These are phyloP conservation scores for Drosophila anomelani DNA, from an alignment of 2,888 invertebrate genomes.

Conservation along the genomic window DNA sequence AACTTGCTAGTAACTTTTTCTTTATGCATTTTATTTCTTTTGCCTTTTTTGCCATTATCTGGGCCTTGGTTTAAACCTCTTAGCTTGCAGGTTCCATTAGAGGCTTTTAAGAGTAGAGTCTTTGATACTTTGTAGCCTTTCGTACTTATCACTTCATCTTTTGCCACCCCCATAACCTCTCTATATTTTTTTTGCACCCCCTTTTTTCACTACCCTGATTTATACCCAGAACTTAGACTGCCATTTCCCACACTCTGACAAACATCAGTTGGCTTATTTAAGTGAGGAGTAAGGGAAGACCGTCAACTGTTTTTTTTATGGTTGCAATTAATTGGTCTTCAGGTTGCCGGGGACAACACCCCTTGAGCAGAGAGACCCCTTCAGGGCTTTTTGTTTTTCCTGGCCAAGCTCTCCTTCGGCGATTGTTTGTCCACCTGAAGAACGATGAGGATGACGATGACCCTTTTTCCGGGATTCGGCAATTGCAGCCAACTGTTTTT, in stretches of 20 bases:
- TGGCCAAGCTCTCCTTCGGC: conserved; percentile 2
- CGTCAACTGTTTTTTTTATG: conserved; percentile 37
- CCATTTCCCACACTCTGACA: conserved; percentile 1
- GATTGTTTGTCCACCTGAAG: conserved; percentile 66
- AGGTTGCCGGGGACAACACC: conserved; percentile 41
- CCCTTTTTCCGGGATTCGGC: conserved; percentile 41
- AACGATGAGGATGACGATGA: conserved; percentile 43
- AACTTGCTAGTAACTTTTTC: neutral
- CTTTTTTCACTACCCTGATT: neutral
- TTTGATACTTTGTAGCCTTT: conserved; percentile 23
- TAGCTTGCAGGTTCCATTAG: conserved; percentile 27
- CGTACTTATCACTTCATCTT: conserved; percentile 29
- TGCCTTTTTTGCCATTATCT: neutral
- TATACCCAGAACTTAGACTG: neutral
- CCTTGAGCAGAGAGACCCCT: conserved; percentile 4
- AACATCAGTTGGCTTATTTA: conserved; percentile 29
- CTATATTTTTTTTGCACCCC: neutral
- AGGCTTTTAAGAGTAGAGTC: conserved; percentile 25
- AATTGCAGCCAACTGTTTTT: conserved; percentile 44
- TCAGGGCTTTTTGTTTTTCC: conserved; percentile 24
- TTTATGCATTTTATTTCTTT: neutral
- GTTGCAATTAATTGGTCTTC: conserved; percentile 57
- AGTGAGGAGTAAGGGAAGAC: conserved; percentile 36
- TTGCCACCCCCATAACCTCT: conserved; percentile 9
- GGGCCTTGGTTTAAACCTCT: conserved; percentile 14